Evolutionary conservation across 2,888 invertebrate species (phyloP).

Genomic region (Alloplasta piceator): DNA sequence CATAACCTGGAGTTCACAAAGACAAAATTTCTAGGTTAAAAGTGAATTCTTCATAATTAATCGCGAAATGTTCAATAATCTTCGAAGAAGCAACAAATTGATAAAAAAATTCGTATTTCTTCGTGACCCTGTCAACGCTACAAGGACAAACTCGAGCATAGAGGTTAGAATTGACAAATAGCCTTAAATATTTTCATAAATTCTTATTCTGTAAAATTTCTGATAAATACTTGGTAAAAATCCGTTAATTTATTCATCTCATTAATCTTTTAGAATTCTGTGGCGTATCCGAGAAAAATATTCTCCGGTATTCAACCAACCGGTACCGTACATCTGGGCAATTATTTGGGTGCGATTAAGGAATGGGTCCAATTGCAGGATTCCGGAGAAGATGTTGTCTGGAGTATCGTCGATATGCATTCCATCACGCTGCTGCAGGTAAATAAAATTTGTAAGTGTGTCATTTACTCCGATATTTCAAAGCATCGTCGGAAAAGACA

Average conservation of each 20-base stretch:
- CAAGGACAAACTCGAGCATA: slow-evolving; percentile 20
- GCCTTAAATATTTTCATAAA: slow-evolving; percentile 10
- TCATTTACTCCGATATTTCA: too few relatives aligned
- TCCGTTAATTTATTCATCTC: not conserved
- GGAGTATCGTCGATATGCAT: slow-evolving; percentile 96
- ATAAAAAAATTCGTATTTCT: slow-evolving; percentile 4
- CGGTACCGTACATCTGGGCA: slow-evolving; percentile 96
- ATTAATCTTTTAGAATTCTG: slow-evolving; percentile 31
- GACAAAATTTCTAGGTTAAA: not conserved
- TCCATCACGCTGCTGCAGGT: slow-evolving; percentile 94
- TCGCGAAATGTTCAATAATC: slow-evolving; percentile 39
- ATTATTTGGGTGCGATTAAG: slow-evolving; percentile 96
- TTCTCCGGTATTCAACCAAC: slow-evolving; percentile 99
- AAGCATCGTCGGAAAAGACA: too few relatives aligned
- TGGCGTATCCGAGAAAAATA: slow-evolving; percentile 86
- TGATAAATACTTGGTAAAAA: slow-evolving; percentile 9
- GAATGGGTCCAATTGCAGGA: slow-evolving; percentile 94
- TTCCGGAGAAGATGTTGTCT: slow-evolving; percentile 87
- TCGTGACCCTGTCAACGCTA: not conserved
- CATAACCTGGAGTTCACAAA: slow-evolving; percentile 34
- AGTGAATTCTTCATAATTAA: not conserved
- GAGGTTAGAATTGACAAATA: slow-evolving; percentile 11
- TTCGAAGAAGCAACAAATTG: slow-evolving; percentile 35
- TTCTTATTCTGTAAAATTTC: not conserved
- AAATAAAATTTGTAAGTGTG: slow-evolving; percentile 60